Base-by-base conservation (phyloP, 1,140 invertebrate species). In the Drosophila littoralis region DNA sequence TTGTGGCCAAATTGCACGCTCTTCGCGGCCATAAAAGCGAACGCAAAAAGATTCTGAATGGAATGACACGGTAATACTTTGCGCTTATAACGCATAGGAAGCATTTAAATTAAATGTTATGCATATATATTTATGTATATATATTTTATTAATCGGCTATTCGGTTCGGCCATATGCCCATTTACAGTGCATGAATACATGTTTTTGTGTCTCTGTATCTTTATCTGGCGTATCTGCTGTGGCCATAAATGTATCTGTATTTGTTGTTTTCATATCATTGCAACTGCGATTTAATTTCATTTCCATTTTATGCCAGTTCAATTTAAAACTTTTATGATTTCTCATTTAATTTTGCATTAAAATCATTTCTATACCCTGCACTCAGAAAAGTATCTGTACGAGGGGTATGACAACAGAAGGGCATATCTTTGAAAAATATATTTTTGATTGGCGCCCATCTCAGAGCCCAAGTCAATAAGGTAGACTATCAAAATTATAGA, bases 21-120 rank as follows among this genome's bases (percentile, higher is more conserved):
- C 72, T 35, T 43, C 48, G 52, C 65, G 71, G 55, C 61, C 73
- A 81, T 81, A 81, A 81, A 75, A 70, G 45, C 28, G 55, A 28
- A 46, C 22, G 48, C 48, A 12, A 54, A 61, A 50, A 70, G 52
- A 71, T 55, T 50, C 66, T 52, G 46, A 15, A 43, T 28, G 22
- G 33, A 69, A 69, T 63, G 46, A 43, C 32, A 40, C 57, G 57
- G 57, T 51, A 68, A 68, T 60, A 54, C 58, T 36, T n/a, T 10
- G 10, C 36, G 45, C 68, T 38, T 48, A 55, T 33, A 28, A 36
- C 17, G 43, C 55, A 28, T 42, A 35, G 61, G 42, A 61, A 52
- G 67, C 79, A 76, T 79, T 84, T 67, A 84, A 84, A 84, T 80
- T 77, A 77, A 70, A 84, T 84, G 73, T 74, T 64, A 57, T 66